A percentile compares a stretch with the other conserved stretches of the same genome.
Evolutionary conservation across 2,797 vertebrate genomes (phyloP).

Genomic region (Rhyacichthys aspro): DNA sequence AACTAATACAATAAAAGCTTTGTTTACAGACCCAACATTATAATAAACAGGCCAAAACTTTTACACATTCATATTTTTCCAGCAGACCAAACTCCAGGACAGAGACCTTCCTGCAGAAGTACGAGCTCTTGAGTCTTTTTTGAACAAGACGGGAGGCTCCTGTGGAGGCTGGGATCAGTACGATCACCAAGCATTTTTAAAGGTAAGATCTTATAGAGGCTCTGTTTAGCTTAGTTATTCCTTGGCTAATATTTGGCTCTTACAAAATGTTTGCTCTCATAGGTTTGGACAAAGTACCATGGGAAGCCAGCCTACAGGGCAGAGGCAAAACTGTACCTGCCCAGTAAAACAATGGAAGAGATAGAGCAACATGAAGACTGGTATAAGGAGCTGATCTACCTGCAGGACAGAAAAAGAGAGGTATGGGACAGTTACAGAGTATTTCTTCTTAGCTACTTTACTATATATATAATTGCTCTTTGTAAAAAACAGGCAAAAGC

Average conservation of each 20-base stretch:
- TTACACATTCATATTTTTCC: conserved; percentile 3
- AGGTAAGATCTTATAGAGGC: conserved; percentile 44
- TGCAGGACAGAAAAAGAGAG: conserved; percentile 89
- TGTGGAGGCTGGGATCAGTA: conserved; percentile 91
- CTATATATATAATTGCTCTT: too few relatives aligned
- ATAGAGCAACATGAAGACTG: conserved; percentile 87
- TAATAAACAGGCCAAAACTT: too few relatives aligned
- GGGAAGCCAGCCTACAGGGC: conserved; percentile 79
- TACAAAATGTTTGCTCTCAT: conserved; percentile 8
- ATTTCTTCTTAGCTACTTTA: too few relatives aligned
- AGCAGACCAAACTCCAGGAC: conserved; percentile 41
- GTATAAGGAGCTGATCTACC: conserved; percentile 84
- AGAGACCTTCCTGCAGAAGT: conserved; percentile 82
- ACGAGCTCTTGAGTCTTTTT: conserved; percentile 85
- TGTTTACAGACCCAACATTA: neutral
- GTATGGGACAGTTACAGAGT: conserved; percentile 61
- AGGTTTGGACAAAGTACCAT: conserved; percentile 80
- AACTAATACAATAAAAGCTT: too few relatives aligned
- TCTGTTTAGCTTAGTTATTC: neutral
- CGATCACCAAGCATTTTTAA: conserved; percentile 90
- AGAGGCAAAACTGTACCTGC: conserved; percentile 85
- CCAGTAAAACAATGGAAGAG: conserved; percentile 83
- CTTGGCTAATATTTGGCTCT: too few relatives aligned
- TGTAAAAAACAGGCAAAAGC: too few relatives aligned
- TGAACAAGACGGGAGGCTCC: conserved; percentile 86